Evolutionary conservation across 2,797 vertebrate genomes (phyloP).

Genomic region (Amazona finschi): DNA sequence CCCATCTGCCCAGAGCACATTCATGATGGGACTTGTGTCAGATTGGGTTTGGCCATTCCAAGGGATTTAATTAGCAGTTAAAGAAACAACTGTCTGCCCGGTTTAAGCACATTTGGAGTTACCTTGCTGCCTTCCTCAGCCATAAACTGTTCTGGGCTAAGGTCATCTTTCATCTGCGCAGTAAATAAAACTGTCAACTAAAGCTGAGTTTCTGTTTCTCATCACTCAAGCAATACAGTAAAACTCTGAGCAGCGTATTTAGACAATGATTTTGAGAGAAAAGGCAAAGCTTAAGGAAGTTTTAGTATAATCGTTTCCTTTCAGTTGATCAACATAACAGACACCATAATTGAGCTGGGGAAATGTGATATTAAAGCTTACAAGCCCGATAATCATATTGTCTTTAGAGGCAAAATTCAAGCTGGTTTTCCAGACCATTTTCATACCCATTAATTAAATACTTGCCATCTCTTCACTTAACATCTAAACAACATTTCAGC

Average conservation of each 20-base stretch:
- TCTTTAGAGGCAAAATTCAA: not conserved
- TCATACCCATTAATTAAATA: not conserved
- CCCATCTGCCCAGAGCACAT: not conserved
- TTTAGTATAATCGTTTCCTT: constrained; percentile 8
- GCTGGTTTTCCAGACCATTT: not conserved
- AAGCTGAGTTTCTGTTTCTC: constrained; percentile 15
- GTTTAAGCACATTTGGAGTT: not conserved
- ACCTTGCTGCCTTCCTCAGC: not conserved
- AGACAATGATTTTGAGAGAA: not conserved
- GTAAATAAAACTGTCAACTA: constrained; percentile 40
- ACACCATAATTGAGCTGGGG: not conserved
- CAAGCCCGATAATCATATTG: not conserved
- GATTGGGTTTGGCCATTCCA: not conserved
- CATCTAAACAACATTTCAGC: not conserved
- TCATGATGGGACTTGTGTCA: not conserved
- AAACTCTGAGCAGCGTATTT: not conserved
- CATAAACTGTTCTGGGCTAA: constrained; percentile 29
- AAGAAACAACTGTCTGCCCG: not conserved
- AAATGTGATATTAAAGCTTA: constrained; percentile 7
- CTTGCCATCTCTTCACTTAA: not conserved
- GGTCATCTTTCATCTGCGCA: constrained; percentile 17
- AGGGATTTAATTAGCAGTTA: not conserved
- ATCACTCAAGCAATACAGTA: constrained; percentile 20
- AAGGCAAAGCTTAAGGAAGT: not conserved
- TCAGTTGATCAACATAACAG: not conserved